Evolutionary conservation across 2,113 vertebrate species (phyloP).

Genomic region (Trematocara variabile): DNA sequence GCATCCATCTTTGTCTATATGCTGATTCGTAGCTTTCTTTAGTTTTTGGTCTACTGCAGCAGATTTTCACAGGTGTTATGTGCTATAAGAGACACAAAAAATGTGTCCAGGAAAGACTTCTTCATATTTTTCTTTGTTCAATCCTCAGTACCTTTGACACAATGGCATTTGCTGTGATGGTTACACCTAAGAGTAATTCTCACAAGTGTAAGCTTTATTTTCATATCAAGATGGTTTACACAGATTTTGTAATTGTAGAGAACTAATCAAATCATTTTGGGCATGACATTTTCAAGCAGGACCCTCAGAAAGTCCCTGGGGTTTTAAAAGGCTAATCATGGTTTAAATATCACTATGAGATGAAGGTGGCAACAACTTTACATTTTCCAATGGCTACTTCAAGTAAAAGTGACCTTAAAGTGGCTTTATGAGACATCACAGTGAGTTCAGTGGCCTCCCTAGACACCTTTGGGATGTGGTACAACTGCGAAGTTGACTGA

Average conservation of each 20-base stretch:
- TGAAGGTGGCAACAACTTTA: not conserved
- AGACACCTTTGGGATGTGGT: not conserved
- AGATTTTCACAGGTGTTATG: not conserved
- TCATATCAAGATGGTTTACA: not conserved
- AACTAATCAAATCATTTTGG: not conserved
- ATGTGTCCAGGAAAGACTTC: not conserved
- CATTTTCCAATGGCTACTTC: not conserved
- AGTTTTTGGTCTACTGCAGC: not conserved
- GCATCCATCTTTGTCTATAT: not conserved
- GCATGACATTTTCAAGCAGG: not conserved
- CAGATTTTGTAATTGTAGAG: not conserved
- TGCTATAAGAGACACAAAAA: not conserved
- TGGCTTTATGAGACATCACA: not conserved
- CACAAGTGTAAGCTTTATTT: not conserved
- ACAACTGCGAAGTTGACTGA: not conserved
- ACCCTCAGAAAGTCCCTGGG: not conserved
- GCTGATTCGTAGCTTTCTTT: not conserved
- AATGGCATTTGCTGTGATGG: not conserved
- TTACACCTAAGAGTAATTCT: not conserved
- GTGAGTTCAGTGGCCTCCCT: rapidly evolving
- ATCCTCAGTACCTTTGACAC: rapidly evolving
- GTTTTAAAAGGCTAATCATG: not conserved
- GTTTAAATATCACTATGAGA: not conserved
- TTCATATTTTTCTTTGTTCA: not conserved
- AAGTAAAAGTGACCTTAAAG: not conserved